Percentiles rank a stretch among this genome's conserved stretches.
Evolutionary conservation across 1,140 invertebrate species (phyloP).

Genomic region (Hypothenemus hampei): DNA sequence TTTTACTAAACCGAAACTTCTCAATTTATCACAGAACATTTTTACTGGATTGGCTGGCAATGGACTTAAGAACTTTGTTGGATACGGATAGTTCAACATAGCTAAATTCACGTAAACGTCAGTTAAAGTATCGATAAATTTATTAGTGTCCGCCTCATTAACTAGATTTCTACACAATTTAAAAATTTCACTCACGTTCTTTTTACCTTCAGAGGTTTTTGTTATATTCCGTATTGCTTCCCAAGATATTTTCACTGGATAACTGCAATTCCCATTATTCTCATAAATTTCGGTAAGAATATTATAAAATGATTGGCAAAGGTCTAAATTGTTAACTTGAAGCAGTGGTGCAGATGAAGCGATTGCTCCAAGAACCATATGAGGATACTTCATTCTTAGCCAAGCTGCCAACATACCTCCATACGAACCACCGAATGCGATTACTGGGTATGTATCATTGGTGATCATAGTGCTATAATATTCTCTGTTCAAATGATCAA

Average conservation of each 20-base stretch:
- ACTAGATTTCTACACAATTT: constrained; percentile 67
- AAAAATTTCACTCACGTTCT: constrained; percentile 66
- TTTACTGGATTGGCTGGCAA: constrained; percentile 80
- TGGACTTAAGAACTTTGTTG: constrained; percentile 70
- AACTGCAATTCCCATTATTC: constrained; percentile 61
- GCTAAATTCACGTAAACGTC: constrained; percentile 74
- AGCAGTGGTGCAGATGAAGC: constrained; percentile 93
- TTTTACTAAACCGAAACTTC: constrained; percentile 33
- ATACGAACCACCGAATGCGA: constrained; percentile 93
- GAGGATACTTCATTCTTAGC: constrained; percentile 94
- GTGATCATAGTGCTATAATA: constrained; percentile 32
- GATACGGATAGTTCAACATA: constrained; percentile 93
- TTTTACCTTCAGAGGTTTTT: constrained; percentile 26
- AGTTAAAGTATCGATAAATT: constrained; percentile 56
- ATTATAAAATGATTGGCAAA: constrained; percentile 72
- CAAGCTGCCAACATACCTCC: constrained; percentile 96
- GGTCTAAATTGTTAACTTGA: constrained; percentile 76
- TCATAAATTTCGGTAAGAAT: constrained; percentile 76
- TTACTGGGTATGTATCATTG: constrained; percentile 57
- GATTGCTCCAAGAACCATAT: constrained; percentile 79
- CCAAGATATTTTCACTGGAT: constrained; percentile 78
- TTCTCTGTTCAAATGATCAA: constrained; percentile 57
- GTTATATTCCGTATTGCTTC: constrained; percentile 49
- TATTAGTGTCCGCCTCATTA: constrained; percentile 50
- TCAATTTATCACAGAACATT: constrained; percentile 50